A percentile compares a stretch with the other conserved stretches of the same genome.
Evolutionary conservation across 1,140 invertebrate genomes (phyloP).

Genomic region (Brachionus manjavacas): DNA sequence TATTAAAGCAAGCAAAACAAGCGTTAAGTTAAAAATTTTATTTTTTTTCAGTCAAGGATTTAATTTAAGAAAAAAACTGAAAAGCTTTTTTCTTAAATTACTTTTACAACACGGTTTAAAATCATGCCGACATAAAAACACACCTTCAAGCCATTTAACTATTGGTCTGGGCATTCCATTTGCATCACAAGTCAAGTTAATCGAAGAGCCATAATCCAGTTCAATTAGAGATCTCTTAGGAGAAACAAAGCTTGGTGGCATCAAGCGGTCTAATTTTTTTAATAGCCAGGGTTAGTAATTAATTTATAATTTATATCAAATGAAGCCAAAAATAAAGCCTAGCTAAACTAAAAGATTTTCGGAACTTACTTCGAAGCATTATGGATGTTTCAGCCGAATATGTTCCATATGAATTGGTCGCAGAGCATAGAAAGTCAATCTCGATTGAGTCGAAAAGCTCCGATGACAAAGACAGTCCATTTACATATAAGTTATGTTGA

Average conservation of each 20-base stretch:
- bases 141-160: constrained; percentile 42
- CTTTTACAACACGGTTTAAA: neutral
- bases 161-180: constrained; percentile 37
- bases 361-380: constrained; percentile 23
- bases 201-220: constrained; percentile 16
- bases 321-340: neutral
- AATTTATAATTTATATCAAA: neutral
- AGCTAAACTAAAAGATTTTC: neutral
- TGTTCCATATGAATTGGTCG: constrained; percentile 3
- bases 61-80: constrained; percentile 8
- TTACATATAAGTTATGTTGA: neutral
- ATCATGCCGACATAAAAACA: constrained; percentile 20
- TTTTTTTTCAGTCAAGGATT: neutral
- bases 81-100: constrained; percentile 1
- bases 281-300: neutral
- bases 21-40: neutral
- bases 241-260: constrained; percentile 27
- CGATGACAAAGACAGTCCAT: neutral
- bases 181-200: constrained; percentile 37
- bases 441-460: neutral
- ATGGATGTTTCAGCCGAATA: constrained; percentile 14
- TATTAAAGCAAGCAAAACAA: neutral
- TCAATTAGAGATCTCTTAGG: constrained; percentile 37
- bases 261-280: constrained; percentile 34
- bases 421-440: constrained; percentile 34